Conservation (phyloP, 2,888 invertebrate genomes). For the Thereva unica region DNA sequence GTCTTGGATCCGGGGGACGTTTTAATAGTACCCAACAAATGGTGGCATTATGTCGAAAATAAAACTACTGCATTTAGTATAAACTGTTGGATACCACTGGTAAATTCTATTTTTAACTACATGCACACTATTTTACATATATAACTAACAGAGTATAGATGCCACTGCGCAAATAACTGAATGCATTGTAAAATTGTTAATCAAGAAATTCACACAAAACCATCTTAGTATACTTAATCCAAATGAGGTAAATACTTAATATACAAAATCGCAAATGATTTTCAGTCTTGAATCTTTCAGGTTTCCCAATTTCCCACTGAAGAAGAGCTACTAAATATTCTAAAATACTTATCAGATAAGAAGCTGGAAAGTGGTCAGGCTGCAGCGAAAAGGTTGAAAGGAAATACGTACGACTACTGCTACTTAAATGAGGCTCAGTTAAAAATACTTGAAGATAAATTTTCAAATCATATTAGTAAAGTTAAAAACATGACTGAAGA, state of each 20-base stretch:
- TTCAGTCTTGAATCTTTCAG: no score
- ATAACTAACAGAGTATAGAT: not conserved
- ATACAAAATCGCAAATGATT: no score
- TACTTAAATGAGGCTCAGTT: no score
- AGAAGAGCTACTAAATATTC: no score
- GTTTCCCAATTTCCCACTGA: no score
- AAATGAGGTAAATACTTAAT: not conserved
- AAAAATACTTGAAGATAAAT: no score
- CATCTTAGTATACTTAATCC: not conserved
- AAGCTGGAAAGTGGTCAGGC: no score
- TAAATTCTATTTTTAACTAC: slow-evolving; percentile 49
- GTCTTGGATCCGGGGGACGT: slow-evolving; percentile 83
- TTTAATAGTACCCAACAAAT: slow-evolving; percentile 84
- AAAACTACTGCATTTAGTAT: slow-evolving; percentile 69
- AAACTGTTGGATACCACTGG: slow-evolving; percentile 76
- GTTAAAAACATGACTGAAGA: not conserved
- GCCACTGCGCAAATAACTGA: not conserved
- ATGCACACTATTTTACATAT: not conserved
- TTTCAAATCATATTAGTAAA: not conserved
- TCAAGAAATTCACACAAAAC: not conserved
- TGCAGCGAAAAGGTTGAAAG: no score
- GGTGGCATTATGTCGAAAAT: slow-evolving; percentile 98
- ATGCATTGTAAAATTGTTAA: slow-evolving; percentile 1
- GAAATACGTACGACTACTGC: no score
- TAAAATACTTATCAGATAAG: no score